Evolutionary conservation across 2,113 vertebrate genomes (phyloP), one percentile per base, ranked within the genome.

Genomic region (Alligator mississippiensis): DNA sequence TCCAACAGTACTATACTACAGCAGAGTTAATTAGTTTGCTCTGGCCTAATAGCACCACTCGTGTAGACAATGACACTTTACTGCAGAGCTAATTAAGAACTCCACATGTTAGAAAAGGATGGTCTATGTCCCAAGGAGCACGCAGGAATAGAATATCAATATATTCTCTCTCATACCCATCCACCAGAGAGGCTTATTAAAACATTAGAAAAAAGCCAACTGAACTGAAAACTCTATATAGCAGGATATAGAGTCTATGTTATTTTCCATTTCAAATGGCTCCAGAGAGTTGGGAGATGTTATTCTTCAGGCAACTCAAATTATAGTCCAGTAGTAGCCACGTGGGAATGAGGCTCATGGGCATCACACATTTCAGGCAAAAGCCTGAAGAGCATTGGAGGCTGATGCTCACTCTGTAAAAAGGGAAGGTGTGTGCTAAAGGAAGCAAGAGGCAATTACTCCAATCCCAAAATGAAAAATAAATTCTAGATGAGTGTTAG

Each of bases 331-430:
- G 28, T 68, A 30, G 8, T 68, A 47, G 15, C 27, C 28, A 64
- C 5, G 57, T 15, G 84, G 74, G 30, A 79, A 24, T 1, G 47
- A n/a, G 64, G 10, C 64, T 68, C 9, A 19, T 9, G 0, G 0
- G 4, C 0, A 0, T 34, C 82, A 47, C n/a, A 16, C 1, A 2
- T 54, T 54, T 11, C 5, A 85, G 89, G 85, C 93, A 47, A 47
- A 84, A 82, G 94, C 28, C 89, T n/a, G 59, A 88, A 62, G 94
- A 92, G 54, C 47, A 0, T 70, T 47, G 77, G 8, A n/a, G 28
- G 64, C 10, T 64, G 47, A 30, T 47, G 1, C 30, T 90, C 85
- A 83, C 80, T 87, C 63, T 3, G 30, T 89, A 78, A 86, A 59
- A 17, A 16, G 13, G 13, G 28, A 68, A 47, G 47, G 64, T 66